A percentile compares a stretch with the other conserved stretches of the same genome.
Evolutionary conservation across 2,888 invertebrate species (phyloP).

Genomic region (Acanthoscelides obtectus): DNA sequence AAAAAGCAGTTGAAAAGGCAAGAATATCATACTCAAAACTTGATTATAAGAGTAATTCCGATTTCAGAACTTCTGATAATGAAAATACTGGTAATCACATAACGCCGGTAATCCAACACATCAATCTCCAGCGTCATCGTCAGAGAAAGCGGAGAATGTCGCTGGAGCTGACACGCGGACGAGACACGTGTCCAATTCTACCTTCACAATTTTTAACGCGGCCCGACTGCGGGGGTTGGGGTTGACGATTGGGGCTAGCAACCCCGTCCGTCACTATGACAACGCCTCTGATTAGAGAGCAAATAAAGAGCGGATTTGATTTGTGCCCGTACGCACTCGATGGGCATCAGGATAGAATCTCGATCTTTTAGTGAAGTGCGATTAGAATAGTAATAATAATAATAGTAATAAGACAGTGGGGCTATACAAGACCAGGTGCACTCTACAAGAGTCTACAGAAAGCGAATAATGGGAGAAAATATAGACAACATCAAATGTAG

Average conservation of each 20-base stretch:
- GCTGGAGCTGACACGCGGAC: not conserved
- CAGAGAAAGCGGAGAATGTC: not conserved
- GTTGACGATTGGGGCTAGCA: too few relatives aligned
- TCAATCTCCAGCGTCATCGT: not conserved
- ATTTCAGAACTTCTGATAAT: too few relatives aligned
- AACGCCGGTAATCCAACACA: not conserved
- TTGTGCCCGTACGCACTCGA: not conserved
- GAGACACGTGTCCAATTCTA: not conserved
- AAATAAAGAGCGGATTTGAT: not conserved
- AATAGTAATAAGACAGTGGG: too few relatives aligned
- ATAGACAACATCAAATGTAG: too few relatives aligned
- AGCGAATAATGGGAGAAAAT: too few relatives aligned
- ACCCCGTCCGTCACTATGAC: slow-evolving; percentile 12
- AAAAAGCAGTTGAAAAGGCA: too few relatives aligned
- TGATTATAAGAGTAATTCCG: too few relatives aligned
- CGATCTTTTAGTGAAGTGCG: not conserved
- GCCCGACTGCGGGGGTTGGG: not conserved
- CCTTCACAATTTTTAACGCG: not conserved
- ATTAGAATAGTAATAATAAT: too few relatives aligned
- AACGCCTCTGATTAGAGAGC: slow-evolving; percentile 12
- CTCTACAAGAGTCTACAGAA: too few relatives aligned
- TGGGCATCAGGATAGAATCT: not conserved
- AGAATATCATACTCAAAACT: too few relatives aligned
- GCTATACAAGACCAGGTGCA: too few relatives aligned
- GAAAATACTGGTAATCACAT: too few relatives aligned